These are phyloP conservation scores for Apoderus coryli DNA, from an alignment of 2,888 invertebrate species.

Conservation along the genomic window DNA sequence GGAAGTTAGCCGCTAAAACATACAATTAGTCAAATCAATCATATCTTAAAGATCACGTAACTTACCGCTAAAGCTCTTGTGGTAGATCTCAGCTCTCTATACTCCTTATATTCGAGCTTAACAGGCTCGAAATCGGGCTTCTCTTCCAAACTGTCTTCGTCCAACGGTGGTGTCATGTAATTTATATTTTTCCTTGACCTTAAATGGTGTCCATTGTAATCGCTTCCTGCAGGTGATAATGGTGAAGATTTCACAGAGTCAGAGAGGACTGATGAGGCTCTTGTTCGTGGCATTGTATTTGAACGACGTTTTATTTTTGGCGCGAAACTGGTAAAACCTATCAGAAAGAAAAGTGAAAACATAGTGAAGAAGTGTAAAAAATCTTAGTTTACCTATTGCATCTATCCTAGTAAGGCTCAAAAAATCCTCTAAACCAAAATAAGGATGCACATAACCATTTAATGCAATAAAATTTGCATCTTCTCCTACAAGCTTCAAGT, in stretches of 20 bases:
- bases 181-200: slow-evolving; percentile 30
- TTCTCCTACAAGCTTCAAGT: slow-evolving; percentile 58
- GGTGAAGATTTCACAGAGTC: slow-evolving; percentile 13
- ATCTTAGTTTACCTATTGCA: too few relatives aligned
- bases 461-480: slow-evolving; percentile 59
- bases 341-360: too few relatives aligned
- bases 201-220: slow-evolving; percentile 6
- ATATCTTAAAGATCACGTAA: too few relatives aligned
- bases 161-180: slow-evolving; percentile 29
- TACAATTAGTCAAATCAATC: too few relatives aligned
- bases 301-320: slow-evolving; percentile 16
- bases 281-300: slow-evolving; percentile 18
- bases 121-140: slow-evolving; percentile 22
- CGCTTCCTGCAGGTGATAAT: slow-evolving; percentile 9
- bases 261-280: slow-evolving; percentile 17
- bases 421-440: slow-evolving; percentile 54
- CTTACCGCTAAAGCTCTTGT: slow-evolving; percentile 25
- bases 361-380: too few relatives aligned
- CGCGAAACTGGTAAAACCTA: too few relatives aligned
- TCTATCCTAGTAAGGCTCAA: slow-evolving; percentile 42
- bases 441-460: slow-evolving; percentile 46
- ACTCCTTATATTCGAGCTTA: slow-evolving; percentile 20
- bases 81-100: slow-evolving; percentile 26
- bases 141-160: slow-evolving; percentile 27
- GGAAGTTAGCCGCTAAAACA: too few relatives aligned